Percentiles rank a stretch among this genome's conserved stretches.
Evolutionary conservation across 2,113 vertebrate species (phyloP).

Genomic region (Thamnaconus septentrionalis): DNA sequence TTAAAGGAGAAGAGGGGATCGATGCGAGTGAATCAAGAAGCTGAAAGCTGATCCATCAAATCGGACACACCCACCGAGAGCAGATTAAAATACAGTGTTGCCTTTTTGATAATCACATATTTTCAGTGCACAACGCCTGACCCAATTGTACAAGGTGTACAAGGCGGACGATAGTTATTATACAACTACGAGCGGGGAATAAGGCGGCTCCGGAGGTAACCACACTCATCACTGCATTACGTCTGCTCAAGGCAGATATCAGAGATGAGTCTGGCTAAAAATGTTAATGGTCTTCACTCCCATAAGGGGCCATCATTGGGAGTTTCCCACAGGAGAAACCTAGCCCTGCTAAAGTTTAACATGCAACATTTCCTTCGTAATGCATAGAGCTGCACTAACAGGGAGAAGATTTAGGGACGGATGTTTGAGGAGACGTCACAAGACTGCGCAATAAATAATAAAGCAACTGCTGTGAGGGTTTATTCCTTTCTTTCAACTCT

Average conservation of each 20-base stretch:
- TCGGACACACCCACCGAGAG: not conserved
- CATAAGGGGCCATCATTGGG: too few relatives aligned
- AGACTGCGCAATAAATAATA: conserved; percentile 3
- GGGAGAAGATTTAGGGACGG: too few relatives aligned
- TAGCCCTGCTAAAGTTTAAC: not conserved
- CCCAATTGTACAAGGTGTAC: too few relatives aligned
- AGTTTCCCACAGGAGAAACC: not conserved
- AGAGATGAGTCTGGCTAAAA: not conserved
- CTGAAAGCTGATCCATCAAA: conserved; percentile 19
- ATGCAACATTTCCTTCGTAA: not conserved
- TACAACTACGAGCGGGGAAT: not conserved
- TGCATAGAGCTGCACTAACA: too few relatives aligned
- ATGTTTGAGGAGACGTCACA: too few relatives aligned
- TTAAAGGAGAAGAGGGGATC: conserved; percentile 5
- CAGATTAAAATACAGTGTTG: too few relatives aligned
- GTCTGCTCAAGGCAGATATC: too few relatives aligned
- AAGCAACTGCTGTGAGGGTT: conserved; percentile 8
- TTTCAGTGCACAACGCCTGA: too few relatives aligned
- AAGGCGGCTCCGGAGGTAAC: not conserved
- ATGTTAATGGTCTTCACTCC: too few relatives aligned
- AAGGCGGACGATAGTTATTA: too few relatives aligned
- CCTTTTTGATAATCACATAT: too few relatives aligned
- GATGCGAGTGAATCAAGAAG: conserved; percentile 14
- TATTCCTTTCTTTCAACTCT: not conserved
- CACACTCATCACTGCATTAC: not conserved